Evolutionary conservation across 1,140 invertebrate species (phyloP), one percentile per base, ranked within the genome.

Genomic region (Drosophila virilis): DNA sequence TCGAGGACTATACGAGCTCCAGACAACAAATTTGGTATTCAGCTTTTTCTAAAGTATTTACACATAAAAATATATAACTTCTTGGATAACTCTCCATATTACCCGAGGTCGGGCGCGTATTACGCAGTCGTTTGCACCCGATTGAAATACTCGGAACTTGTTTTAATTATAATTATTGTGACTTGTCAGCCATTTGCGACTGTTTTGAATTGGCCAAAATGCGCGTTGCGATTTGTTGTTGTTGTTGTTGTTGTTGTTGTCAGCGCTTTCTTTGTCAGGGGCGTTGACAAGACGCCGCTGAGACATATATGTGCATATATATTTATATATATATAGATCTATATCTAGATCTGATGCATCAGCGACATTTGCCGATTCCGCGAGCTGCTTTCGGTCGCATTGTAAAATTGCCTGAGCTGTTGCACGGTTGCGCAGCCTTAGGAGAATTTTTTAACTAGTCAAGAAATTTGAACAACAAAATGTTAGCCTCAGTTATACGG

Each of bases 401-500:
- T 74, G 64, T 38, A 59, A 74, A 82, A 82, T 88, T 82, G 70
- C 79, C 82, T 51, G 57, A 64, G 62, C 17, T 37, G 60, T 32
- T n/a, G 54, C 55, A 45, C 57, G 13, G 57, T 46, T 37, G 42
- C 32, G 52, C 46, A 38, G 33, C 38, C 37, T 3, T 40, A 60
- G 82, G 79, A 84, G 65, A 86, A 33, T 75, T 77, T 61, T 22
- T 28, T 50, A 35, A 51, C 13, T 15, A 12, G 40, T 35, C 74
- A 51, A 12, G 17, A 48, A 6, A 40, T 9, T 17, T 17, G 22
- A 17, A 17, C 10, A 1, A 12, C 17, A 8, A 46, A 7, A 89
- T 84, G 77, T 61, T 90, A 45, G 68, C 84, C 28, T 33, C 72
- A 46, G 74, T 88, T 12, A 66, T 88, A 40, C 85, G 61, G 28